Percentiles rank a stretch among this genome's conserved stretches.
phyloP scores from a whole-genome alignment of 2,797 vertebrate species.

The Crax fasciolata region DNA sequence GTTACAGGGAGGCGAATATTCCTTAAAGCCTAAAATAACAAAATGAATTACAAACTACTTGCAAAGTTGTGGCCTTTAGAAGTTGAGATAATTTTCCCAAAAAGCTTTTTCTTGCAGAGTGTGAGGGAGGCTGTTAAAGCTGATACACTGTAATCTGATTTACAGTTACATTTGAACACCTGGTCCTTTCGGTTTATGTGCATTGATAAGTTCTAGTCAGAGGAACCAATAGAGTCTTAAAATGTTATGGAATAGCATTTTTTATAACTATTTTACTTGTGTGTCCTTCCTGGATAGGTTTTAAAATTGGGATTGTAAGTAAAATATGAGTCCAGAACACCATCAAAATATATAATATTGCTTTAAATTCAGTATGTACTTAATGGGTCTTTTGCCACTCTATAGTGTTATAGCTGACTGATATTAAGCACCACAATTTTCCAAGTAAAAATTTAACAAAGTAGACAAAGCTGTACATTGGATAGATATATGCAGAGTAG shows the following conservation, averaged over 20 bases:
- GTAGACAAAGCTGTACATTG: not conserved
- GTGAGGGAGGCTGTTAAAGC: not conserved
- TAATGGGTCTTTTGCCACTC: not conserved
- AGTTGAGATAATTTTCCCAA: not conserved
- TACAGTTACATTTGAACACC: not conserved
- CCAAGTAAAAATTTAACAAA: not conserved
- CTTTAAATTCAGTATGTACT: not conserved
- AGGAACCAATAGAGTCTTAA: not conserved
- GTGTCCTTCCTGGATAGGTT: not conserved
- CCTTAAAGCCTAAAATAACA: not conserved
- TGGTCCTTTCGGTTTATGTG: not conserved
- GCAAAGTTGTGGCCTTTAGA: not conserved
- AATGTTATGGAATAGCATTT: not conserved
- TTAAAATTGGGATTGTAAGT: not conserved
- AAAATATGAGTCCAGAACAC: not conserved
- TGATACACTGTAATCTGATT: not conserved
- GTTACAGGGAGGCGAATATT: not conserved
- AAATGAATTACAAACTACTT: not conserved
- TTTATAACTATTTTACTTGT: not conserved
- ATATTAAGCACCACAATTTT: not conserved
- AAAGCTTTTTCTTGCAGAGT: not conserved
- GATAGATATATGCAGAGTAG: not conserved
- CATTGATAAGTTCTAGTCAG: not conserved
- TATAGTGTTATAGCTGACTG: not conserved
- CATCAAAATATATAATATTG: not conserved